A percentile compares a stretch with the other conserved stretches of the same genome.
Evolutionary conservation across 2,888 invertebrate species (phyloP).

Genomic region (Meliscaeva auricollis): DNA sequence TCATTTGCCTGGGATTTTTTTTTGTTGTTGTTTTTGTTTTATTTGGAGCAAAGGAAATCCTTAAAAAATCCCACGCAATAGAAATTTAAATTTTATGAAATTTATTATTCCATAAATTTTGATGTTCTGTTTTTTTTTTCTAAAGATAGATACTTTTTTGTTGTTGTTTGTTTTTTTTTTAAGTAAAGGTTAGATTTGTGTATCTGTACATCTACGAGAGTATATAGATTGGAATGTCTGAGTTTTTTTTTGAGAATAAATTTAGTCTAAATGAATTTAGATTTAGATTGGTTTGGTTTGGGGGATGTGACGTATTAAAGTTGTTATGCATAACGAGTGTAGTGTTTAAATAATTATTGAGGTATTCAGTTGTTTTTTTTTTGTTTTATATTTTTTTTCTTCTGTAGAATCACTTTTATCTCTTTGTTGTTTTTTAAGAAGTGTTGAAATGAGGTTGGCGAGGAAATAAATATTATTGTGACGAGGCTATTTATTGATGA

Average conservation of each 20-base stretch:
- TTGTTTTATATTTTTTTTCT: conserved; percentile 8
- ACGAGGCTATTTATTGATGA: not conserved
- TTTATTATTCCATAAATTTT: not conserved
- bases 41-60: conserved; percentile 29
- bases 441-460: conserved; percentile 34
- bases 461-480: conserved; percentile 34
- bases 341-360: conserved; percentile 32
- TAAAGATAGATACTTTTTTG: not conserved
- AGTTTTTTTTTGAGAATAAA: conserved; percentile 23
- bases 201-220: not conserved
- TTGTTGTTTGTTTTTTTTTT: conserved; percentile 5
- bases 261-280: conserved; percentile 46
- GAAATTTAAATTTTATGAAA: conserved; percentile 7
- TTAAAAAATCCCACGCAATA: conserved; percentile 31
- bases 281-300: conserved; percentile 38
- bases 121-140: not conserved
- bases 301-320: conserved; percentile 57
- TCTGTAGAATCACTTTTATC: conserved; percentile 14
- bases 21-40: not conserved
- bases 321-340: conserved; percentile 1
- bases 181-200: not conserved
- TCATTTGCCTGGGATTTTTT: not conserved
- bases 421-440: conserved; percentile 1
- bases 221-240: conserved; percentile 49
- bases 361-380: conserved; percentile 24